Conservation (phyloP, 2,888 invertebrate species). For the Sesamia inferens region DNA sequence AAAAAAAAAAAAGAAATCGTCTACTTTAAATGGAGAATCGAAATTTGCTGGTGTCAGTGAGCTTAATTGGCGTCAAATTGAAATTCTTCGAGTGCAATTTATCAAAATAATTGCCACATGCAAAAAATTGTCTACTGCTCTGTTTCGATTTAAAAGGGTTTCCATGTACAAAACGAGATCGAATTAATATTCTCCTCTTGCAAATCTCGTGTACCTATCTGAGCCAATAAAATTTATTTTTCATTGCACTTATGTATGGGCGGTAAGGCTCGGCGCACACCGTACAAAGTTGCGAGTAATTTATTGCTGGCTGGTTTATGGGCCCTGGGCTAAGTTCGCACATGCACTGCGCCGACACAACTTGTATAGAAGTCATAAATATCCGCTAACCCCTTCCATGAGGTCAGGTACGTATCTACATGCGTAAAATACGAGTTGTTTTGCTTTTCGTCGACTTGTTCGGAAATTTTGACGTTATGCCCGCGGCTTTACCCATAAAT, state of each 20-base stretch:
- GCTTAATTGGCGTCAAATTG: constrained; percentile 6
- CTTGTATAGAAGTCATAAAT: constrained; percentile 80
- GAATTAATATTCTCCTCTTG: constrained; percentile 63
- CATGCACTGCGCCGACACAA: constrained; percentile 77
- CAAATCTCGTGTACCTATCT: constrained; percentile 61
- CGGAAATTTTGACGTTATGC: constrained; percentile 26
- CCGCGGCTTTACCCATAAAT: constrained; percentile 18
- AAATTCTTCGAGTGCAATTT: constrained; percentile 4
- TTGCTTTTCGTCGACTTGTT: constrained; percentile 46
- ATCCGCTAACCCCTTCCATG: constrained; percentile 80
- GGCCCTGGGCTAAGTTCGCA: constrained; percentile 83
- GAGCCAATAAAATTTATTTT: constrained; percentile 72
- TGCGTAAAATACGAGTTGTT: constrained; percentile 62
- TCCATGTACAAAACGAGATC: constrained; percentile 62
- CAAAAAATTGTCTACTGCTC: constrained; percentile 39
- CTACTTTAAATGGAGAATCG: not conserved
- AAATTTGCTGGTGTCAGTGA: not conserved
- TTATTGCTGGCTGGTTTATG: constrained; percentile 83
- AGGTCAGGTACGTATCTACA: constrained; percentile 75
- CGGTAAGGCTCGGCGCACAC: constrained; percentile 71
- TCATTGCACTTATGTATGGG: constrained; percentile 66
- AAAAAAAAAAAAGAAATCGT: not conserved
- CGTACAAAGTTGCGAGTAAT: constrained; percentile 86
- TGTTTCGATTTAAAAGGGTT: constrained; percentile 67
- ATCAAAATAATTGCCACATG: constrained; percentile 32